Evolutionary conservation across 2,888 invertebrate genomes (phyloP).

Genomic region (Acronicta aceris): DNA sequence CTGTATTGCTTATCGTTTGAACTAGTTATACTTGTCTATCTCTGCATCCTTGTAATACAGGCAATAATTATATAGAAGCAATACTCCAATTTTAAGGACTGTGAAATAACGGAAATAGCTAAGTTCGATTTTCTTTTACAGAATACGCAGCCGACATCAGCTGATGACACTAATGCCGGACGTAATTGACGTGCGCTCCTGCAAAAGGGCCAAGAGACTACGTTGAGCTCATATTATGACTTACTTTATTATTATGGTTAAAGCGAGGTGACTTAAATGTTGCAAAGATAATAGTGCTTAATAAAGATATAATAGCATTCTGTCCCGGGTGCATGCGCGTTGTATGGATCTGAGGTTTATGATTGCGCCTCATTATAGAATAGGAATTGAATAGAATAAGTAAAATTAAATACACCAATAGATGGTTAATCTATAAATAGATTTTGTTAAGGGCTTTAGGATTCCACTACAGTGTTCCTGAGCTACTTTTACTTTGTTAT

Average conservation of each 20-base stretch:
- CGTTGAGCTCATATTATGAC: slow-evolving; percentile 55
- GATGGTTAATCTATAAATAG: slow-evolving; percentile 73
- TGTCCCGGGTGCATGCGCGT: slow-evolving; percentile 45
- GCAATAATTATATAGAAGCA: slow-evolving; percentile 7
- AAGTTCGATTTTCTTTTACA: slow-evolving; percentile 56
- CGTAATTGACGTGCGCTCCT: slow-evolving; percentile 54
- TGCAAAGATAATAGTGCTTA: slow-evolving; percentile 67
- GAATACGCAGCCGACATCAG: slow-evolving; percentile 53
- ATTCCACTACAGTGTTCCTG: slow-evolving; percentile 81
- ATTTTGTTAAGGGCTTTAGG: slow-evolving; percentile 82
- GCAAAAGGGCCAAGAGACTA: slow-evolving; percentile 34
- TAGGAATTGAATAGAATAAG: slow-evolving; percentile 88
- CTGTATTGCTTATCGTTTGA: not conserved
- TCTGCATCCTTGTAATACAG: not conserved
- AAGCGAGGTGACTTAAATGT: slow-evolving; percentile 67
- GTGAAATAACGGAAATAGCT: slow-evolving; percentile 18
- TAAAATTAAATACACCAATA: slow-evolving; percentile 84
- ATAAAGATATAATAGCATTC: slow-evolving; percentile 59
- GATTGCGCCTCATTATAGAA: slow-evolving; percentile 76
- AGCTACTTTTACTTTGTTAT: slow-evolving; percentile 67
- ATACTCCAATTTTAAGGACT: slow-evolving; percentile 3
- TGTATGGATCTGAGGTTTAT: slow-evolving; percentile 46
- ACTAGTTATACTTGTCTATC: slow-evolving; percentile 1
- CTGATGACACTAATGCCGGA: slow-evolving; percentile 51
- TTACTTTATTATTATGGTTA: slow-evolving; percentile 54